Percentiles rank a stretch among this genome's conserved stretches.
These are phyloP conservation scores for Suncus etruscus DNA, from an alignment of 2,113 vertebrate genomes.

Conservation along the genomic window DNA sequence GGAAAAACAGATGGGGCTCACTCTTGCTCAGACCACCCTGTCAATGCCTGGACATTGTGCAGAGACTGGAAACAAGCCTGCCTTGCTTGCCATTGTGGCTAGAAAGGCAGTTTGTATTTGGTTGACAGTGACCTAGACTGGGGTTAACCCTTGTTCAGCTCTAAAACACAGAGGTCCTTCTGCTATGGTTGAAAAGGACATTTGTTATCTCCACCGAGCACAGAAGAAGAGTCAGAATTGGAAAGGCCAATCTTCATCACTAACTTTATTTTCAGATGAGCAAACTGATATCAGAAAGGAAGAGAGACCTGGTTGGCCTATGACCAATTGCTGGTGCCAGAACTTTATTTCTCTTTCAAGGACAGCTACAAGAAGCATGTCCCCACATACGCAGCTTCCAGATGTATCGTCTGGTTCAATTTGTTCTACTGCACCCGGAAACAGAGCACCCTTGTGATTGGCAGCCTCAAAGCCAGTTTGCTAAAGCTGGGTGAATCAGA, in stretches of 20 bases:
- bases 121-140: background rate
- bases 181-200: background rate
- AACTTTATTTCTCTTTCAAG: background rate
- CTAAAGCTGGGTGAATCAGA: background rate
- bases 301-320: background rate
- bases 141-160: background rate
- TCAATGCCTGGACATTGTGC: background rate
- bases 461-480: too few species aligned
- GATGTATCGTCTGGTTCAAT: too few species aligned
- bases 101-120: background rate
- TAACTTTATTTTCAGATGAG: slow-evolving; percentile 48
- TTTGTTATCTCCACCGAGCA: background rate
- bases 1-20: background rate
- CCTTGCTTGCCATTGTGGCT: background rate
- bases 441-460: too few species aligned
- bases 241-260: background rate
- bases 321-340: fast-evolving
- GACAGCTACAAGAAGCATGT: background rate
- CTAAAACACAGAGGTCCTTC: background rate
- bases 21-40: background rate
- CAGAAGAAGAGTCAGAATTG: background rate
- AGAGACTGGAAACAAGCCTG: background rate
- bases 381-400: background rate
- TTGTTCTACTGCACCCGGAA: background rate
- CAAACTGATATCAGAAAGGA: background rate